A percentile compares a stretch with the other conserved stretches of the same genome.
These are phyloP conservation scores for Plutella xylostella DNA, from an alignment of 2,888 invertebrate genomes.

Conservation along the genomic window DNA sequence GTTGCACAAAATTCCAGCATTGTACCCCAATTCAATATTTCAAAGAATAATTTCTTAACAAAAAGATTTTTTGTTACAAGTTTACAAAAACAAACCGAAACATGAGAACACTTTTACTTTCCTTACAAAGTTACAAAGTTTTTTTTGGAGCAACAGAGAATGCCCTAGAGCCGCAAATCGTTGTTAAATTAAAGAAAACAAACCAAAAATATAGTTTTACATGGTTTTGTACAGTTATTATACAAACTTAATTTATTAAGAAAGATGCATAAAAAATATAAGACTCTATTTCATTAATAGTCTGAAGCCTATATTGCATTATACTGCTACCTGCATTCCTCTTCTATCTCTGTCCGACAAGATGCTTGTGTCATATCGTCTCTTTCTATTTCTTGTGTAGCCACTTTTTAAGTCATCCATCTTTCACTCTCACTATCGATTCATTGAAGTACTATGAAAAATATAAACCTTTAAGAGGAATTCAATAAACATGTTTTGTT, in stretches of 20 bases:
- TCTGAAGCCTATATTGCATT: conserved; percentile 38
- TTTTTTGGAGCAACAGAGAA: no score
- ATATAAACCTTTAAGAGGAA: no score
- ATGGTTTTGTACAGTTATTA: no score
- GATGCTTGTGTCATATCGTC: conserved; percentile 19
- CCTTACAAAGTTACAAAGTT: conserved; percentile 43
- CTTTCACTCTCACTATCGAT: conserved; percentile 65
- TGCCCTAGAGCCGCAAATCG: no score
- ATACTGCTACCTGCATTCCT: conserved; percentile 56
- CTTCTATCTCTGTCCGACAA: conserved; percentile 28
- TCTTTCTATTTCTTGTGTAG: conserved; percentile 27
- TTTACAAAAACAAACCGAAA: conserved; percentile 35
- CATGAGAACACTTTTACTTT: conserved; percentile 57
- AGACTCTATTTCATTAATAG: no score
- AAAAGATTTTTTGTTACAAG: conserved; percentile 10
- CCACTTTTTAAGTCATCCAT: conserved; percentile 59
- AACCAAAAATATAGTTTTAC: no score
- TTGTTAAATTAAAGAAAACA: no score
- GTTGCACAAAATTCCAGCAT: conserved; percentile 5
- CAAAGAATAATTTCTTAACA: no score
- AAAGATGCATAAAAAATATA: no score
- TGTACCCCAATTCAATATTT: no score
- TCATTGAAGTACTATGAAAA: neutral
- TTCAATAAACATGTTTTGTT: neutral
- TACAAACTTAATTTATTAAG: no score